Percentiles rank a stretch among this genome's conserved stretches.
Conservation (phyloP, 2,797 vertebrate species). For the Gallinago solitaria region DNA sequence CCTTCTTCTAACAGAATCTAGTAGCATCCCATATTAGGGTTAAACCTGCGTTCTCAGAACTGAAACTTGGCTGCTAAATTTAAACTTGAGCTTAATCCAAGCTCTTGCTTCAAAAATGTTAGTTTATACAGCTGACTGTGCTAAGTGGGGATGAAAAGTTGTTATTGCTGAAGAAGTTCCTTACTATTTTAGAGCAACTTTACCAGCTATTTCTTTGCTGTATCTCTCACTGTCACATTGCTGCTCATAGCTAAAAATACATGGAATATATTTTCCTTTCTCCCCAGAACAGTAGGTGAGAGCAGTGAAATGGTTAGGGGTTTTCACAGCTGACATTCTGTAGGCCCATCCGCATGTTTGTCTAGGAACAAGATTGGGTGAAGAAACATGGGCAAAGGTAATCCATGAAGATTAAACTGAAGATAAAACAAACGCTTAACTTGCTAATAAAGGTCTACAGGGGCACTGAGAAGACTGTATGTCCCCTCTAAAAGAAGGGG, state of each 20-base stretch:
- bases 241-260: constrained; percentile 24
- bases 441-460: neutral
- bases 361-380: neutral
- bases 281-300: neutral
- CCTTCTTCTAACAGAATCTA: neutral
- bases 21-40: constrained; percentile 1
- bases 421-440: neutral
- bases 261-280: neutral
- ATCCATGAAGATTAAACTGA: neutral
- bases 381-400: neutral
- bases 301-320: neutral
- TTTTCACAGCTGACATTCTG: neutral
- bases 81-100: constrained; percentile 44
- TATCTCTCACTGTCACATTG: neutral
- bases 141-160: constrained; percentile 30
- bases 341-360: neutral
- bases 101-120: constrained; percentile 40
- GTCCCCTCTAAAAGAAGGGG: neutral
- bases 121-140: constrained; percentile 40
- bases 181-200: constrained; percentile 49
- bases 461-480: neutral
- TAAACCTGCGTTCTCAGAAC: constrained; percentile 27
- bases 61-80: constrained; percentile 42
- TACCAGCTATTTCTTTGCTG: neutral
- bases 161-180: constrained; percentile 35